Conservation (phyloP, 2,797 vertebrate species). For the Cossypha niveicapilla region DNA sequence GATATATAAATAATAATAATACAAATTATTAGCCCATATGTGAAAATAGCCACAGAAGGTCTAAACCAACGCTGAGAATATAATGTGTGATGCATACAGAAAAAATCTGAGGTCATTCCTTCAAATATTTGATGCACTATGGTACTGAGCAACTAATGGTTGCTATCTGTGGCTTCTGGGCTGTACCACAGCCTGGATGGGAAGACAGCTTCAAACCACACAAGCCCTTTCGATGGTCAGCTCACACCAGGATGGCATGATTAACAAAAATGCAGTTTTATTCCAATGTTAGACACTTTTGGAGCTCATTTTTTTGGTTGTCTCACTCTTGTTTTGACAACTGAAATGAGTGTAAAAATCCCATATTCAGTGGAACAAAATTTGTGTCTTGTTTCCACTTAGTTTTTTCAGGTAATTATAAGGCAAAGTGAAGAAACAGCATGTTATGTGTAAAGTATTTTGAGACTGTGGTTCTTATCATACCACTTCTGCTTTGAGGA, state of each 20-base stretch:
- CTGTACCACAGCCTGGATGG: neutral
- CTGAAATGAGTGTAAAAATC: neutral
- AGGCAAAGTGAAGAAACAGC: neutral
- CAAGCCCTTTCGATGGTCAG: neutral
- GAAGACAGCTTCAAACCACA: neutral
- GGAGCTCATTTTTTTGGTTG: fast-evolving
- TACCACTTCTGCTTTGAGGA: neutral
- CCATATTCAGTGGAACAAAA: neutral
- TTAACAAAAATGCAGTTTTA: neutral
- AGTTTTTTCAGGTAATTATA: neutral
- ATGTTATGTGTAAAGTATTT: neutral
- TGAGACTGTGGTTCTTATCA: neutral
- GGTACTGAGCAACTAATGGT: neutral
- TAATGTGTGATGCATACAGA: neutral
- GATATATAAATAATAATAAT: neutral
- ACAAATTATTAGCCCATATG: neutral
- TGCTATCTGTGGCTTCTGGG: neutral
- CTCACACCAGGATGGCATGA: neutral
- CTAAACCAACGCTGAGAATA: neutral
- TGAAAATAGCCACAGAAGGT: neutral
- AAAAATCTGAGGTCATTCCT: neutral
- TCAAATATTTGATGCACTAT: fast-evolving
- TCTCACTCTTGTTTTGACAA: neutral
- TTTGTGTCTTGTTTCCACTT: neutral
- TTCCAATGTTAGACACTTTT: neutral